Conservation (phyloP, 2,888 invertebrate genomes). For the Gastrophysa polygoni region DNA sequence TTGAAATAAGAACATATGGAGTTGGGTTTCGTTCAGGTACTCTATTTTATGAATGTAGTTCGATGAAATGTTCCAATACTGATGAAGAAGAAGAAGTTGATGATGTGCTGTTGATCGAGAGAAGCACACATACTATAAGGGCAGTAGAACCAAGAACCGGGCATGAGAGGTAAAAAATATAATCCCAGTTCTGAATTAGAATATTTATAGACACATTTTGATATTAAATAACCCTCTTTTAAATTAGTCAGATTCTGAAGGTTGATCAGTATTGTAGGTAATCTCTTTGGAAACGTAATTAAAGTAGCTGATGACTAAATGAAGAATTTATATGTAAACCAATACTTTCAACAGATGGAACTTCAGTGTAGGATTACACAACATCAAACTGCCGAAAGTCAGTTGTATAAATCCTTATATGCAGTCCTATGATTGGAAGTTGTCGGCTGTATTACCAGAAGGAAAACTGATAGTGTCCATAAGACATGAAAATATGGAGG, state of each 20-base stretch:
- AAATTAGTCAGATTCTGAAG: too few species aligned
- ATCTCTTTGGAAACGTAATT: too few species aligned
- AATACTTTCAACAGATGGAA: too few species aligned
- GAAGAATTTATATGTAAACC: too few species aligned
- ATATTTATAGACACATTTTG: too few species aligned
- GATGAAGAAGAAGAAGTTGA: constrained; percentile 55
- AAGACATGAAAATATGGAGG: constrained; percentile 44
- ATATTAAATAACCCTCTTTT: too few species aligned
- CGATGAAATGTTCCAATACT: constrained; percentile 73
- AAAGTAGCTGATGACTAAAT: too few species aligned
- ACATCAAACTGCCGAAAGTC: constrained; percentile 67
- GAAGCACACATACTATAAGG: constrained; percentile 85
- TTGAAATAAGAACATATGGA: constrained; percentile 85
- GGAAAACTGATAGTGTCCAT: constrained; percentile 72
- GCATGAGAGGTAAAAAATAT: constrained; percentile 70
- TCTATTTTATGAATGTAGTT: constrained; percentile 78
- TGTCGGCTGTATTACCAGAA: constrained; percentile 73
- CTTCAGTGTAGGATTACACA: constrained; percentile 91
- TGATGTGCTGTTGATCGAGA: constrained; percentile 75
- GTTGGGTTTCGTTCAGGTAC: constrained; percentile 76
- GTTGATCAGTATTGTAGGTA: too few species aligned
- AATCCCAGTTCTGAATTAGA: too few species aligned
- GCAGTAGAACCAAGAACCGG: constrained; percentile 89
- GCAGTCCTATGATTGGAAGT: constrained; percentile 59
- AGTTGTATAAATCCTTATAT: constrained; percentile 50